phyloP scores from a whole-genome alignment of 2,797 vertebrate species.

The Myripristis jacobus region DNA sequence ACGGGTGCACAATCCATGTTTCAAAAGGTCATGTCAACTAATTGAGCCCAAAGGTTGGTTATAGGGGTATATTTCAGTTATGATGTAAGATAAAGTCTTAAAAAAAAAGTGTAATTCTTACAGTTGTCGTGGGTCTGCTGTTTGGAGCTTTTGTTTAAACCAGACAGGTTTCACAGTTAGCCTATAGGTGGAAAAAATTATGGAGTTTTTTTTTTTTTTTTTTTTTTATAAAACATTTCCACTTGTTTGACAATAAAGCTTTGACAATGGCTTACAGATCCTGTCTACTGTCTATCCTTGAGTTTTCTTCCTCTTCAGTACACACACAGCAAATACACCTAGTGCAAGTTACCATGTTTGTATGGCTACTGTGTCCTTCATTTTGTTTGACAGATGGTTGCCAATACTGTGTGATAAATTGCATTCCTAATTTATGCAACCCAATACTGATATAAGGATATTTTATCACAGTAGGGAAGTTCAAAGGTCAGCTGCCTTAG shows the following conservation, averaged over 20 bases:
- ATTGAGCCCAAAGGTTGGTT: constrained; percentile 51
- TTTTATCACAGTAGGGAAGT: no score
- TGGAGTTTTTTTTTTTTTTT: constrained; percentile 36
- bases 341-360: no score
- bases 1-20: constrained; percentile 22
- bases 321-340: no score
- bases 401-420: neutral
- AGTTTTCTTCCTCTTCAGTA: no score
- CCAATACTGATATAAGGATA: no score
- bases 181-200: constrained; percentile 26
- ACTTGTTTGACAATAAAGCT: constrained; percentile 78
- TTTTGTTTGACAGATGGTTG: no score
- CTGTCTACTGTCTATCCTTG: constrained; percentile 29
- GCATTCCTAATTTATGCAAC: no score
- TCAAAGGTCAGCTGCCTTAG: no score
- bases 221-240: constrained; percentile 54
- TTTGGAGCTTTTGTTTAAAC: constrained; percentile 9
- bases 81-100: constrained; percentile 4
- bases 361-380: no score
- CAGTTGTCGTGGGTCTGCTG: constrained; percentile 32
- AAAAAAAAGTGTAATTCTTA: constrained; percentile 15
- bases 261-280: constrained; percentile 63
- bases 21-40: constrained; percentile 64
- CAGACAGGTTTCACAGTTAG: constrained; percentile 34
- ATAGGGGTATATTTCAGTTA: constrained; percentile 34